Base-by-base conservation (phyloP, 2,113 vertebrate genomes). In the Panurus biarmicus region DNA sequence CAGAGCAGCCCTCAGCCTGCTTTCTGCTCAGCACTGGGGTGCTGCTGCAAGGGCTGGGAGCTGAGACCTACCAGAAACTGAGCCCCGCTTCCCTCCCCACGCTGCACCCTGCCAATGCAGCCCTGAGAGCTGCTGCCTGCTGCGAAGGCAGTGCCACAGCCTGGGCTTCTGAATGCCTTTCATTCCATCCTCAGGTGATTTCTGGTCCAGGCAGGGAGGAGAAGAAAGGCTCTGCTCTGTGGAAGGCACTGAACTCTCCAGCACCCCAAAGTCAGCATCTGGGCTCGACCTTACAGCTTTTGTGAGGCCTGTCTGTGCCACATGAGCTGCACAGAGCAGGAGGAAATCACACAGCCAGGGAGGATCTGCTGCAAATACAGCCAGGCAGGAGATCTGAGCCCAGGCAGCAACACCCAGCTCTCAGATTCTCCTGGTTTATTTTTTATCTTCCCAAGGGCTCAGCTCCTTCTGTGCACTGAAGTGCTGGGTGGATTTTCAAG, bases 121-220 rank as follows among this genome's bases (percentile, higher is more conserved):
- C 66, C 87, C 62, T 28, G 92, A 72, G 22, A 89, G 87, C 31
- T 84, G 96, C 84, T 94, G 93, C 94, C 57, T 76, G 88, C 93
- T 85, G 83, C 58, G 78, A 57, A 72, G 47, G 78, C 73, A 80
- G 67, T 58, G 83, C 48, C 89, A 94, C 94, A 90, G 96, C 69
- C 80, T 84, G 82, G 76, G 75, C 56, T 53, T 91, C 44, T 51
- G 50, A 76, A 47, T 38, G 56, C 91, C 79, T 94, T 78, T 72
- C 93, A 76, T 35, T 91, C 87, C 96, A 73, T 77, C 93, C 96
- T 95, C 97, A 96, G 96, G 96, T 97, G 97, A 76, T 96, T 93
- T n/a, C 71, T 92, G 91, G 53, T 87, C 61, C 65, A 91, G 45
- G 20, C 56, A 81, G 69, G 89, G 95, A 91, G 44, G 54, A 95